Base-by-base conservation (phyloP, 2,888 invertebrate species). In the Pecten maximus region DNA sequence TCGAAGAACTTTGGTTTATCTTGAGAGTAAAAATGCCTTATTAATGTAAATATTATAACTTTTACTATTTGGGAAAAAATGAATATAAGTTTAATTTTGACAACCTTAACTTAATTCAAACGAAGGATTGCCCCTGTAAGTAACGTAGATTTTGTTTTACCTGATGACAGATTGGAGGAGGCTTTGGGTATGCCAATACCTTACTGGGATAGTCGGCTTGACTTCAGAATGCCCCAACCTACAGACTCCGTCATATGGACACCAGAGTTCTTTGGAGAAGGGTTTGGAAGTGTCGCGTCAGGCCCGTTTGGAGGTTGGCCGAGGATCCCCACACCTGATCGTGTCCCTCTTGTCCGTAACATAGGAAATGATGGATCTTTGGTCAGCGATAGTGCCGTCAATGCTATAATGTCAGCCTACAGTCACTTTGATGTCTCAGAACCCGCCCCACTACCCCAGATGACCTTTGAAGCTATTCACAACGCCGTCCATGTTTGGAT, bases 281-380 rank as follows among this genome's bases (percentile, higher is more conserved):
- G 91, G 8, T 86, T 93, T 16, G 94, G 94, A 15, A 88, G 92
- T 3, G 93, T 94, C 0, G 87, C 44, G 6, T n/a, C 54, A 1
- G 94, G 94, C 4, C 94, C 94, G 2, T 94, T 94, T 87, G 93
- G 92, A 19, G 91, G 91, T 87, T 94, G 93, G 93, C 74, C 74
- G 0, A 16, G 60, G 15, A 91, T 90, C 8, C 91, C 92, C 0
- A 87, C 90, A 2, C 92, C 92, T 23, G 60, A 40, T 1, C 89
- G 90, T 3, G 74, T 74, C 10, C 74, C 74, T 35, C 92, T 94
- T 28, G 92, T 92, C 12, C 87, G 93, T 48, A 93, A 92, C 40
- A 90, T 93, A n/a, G 93, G 92, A 10, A 89, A 90, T 15, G 91
- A 92, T 39, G 94, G 94, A 0, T 91, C 92, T 40, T 87, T 93